A percentile compares a stretch with the other conserved stretches of the same genome.
Conservation (phyloP, 2,113 vertebrate species). For the Siniperca chuatsi region DNA sequence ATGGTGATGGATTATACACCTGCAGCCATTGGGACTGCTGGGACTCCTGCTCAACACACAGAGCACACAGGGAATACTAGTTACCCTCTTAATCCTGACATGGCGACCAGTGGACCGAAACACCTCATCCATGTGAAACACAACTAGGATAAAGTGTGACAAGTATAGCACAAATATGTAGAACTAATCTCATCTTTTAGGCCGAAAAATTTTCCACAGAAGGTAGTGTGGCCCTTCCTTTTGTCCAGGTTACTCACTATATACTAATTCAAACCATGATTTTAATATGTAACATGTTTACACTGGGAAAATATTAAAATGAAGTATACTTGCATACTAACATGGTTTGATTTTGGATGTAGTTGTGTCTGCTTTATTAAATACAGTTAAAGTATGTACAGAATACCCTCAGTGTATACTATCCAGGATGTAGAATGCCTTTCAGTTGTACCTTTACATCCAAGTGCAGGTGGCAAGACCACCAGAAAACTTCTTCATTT, state of each 20-base stretch:
- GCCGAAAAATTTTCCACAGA: background rate
- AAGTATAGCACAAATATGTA: background rate
- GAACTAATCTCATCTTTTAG: conserved; percentile 11
- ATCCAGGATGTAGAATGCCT: background rate
- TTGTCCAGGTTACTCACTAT: background rate
- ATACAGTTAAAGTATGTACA: background rate
- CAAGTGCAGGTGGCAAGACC: background rate
- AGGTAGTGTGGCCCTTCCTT: background rate
- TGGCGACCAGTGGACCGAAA: conserved; percentile 54
- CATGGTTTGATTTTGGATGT: conserved; percentile 5
- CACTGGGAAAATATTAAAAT: background rate
- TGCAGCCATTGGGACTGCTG: conserved; percentile 70
- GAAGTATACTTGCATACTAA: background rate
- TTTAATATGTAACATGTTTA: background rate
- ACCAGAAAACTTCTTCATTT: background rate
- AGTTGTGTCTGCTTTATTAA: background rate
- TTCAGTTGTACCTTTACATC: background rate
- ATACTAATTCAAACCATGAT: background rate
- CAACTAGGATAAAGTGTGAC: conserved; percentile 19
- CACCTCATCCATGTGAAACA: conserved; percentile 36
- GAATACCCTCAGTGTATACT: background rate
- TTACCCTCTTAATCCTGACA: conserved; percentile 66
- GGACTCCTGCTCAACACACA: conserved; percentile 62
- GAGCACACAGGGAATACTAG: conserved; percentile 59
- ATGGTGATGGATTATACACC: conserved; percentile 79